Evolutionary conservation across 2,113 vertebrate species (phyloP).

Genomic region (Pseudonaja textilis): DNA sequence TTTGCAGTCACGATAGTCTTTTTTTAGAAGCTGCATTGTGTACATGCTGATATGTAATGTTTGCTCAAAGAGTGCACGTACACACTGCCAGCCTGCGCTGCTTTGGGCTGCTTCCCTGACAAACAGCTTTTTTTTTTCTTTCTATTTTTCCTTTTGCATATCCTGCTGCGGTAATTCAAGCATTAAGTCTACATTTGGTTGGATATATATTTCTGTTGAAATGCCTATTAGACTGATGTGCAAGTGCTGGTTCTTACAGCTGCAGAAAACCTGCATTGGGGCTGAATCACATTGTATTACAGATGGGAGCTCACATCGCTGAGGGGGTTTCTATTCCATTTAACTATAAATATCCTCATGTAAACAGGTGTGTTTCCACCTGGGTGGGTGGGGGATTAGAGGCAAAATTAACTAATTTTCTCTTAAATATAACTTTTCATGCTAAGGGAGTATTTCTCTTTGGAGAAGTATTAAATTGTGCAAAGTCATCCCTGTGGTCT

Average conservation of each 20-base stretch:
- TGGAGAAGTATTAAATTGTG: neutral
- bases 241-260: neutral
- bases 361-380: neutral
- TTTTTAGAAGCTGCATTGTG: constrained; percentile 28
- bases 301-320: neutral
- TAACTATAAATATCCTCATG: neutral
- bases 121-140: neutral
- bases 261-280: neutral
- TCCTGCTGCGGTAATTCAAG: neutral
- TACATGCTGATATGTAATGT: constrained; percentile 33
- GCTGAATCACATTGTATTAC: neutral
- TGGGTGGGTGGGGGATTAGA: no score
- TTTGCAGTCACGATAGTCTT: neutral
- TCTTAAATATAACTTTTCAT: neutral
- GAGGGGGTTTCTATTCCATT: neutral
- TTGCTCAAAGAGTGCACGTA: constrained; percentile 27
- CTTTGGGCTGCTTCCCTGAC: constrained; percentile 8
- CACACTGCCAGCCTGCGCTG: neutral
- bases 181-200: neutral
- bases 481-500: neutral
- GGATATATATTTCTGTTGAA: neutral
- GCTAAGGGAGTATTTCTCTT: neutral
- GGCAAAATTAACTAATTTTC: neutral
- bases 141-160: neutral
- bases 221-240: neutral